Conservation (phyloP, 2,113 vertebrate species). For the Aegypius monachus region DNA sequence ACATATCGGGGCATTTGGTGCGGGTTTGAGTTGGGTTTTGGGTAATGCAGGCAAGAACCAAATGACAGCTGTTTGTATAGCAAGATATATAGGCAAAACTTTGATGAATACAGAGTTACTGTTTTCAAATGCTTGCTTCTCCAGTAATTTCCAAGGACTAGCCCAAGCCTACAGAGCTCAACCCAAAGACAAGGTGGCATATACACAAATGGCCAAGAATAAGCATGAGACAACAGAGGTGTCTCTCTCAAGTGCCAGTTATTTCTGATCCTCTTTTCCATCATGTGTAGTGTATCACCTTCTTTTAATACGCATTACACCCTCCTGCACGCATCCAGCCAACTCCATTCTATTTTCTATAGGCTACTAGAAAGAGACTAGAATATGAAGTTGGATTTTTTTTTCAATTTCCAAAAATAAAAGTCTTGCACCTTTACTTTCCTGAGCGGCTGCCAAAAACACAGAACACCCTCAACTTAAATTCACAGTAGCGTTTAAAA, state of each 20-base stretch:
- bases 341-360: not conserved
- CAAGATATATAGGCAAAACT: not conserved
- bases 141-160: not conserved
- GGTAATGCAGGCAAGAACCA: not conserved
- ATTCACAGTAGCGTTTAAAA: not conserved
- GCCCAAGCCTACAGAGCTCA: not conserved
- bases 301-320: not conserved
- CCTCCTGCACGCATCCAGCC: not conserved
- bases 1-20: accelerated
- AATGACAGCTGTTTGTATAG: not conserved
- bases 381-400: not conserved
- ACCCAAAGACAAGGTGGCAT: not conserved
- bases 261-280: not conserved
- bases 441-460: not conserved
- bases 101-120: not conserved
- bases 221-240: not conserved
- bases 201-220: not conserved
- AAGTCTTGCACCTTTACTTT: not conserved
- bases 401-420: not conserved
- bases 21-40: not conserved
- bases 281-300: not conserved
- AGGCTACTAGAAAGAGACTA: not conserved
- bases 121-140: not conserved
- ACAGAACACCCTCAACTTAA: not conserved
- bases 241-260: not conserved